Percentiles rank a stretch among this genome's conserved stretches.
phyloP scores from a whole-genome alignment of 1,140 invertebrate species.

The Drosophila simulans region DNA sequence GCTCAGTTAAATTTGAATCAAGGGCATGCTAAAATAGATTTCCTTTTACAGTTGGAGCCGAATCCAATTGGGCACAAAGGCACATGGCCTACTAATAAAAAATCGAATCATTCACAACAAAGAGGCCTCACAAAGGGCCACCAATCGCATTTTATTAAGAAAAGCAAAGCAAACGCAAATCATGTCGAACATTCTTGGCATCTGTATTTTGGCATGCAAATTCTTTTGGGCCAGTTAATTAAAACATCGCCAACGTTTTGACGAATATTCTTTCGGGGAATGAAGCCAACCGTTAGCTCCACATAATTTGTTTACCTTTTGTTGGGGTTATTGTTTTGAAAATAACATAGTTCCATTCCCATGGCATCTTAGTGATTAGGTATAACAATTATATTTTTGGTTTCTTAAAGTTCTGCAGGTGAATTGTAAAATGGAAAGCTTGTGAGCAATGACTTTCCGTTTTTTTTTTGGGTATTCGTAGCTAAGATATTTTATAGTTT shows the following conservation, averaged over 20 bases:
- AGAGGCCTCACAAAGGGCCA: slow-evolving; percentile 21
- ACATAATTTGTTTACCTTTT: slow-evolving; percentile 58
- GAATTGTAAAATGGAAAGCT: slow-evolving; percentile 64
- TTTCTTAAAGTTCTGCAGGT: slow-evolving; percentile 30
- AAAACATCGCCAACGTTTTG: slow-evolving; percentile 51
- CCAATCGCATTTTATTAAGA: slow-evolving; percentile 41
- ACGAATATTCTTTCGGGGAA: slow-evolving; percentile 45
- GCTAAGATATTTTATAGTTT: slow-evolving; percentile 18
- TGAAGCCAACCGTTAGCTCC: slow-evolving; percentile 64
- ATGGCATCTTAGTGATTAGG: slow-evolving; percentile 36
- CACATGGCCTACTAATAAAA: slow-evolving; percentile 38
- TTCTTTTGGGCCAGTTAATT: slow-evolving; percentile 48
- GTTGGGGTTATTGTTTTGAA: slow-evolving; percentile 5
- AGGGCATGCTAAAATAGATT: slow-evolving; percentile 59
- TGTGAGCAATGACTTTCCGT: slow-evolving; percentile 46
- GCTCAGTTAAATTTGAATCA: slow-evolving; percentile 49
- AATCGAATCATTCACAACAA: slow-evolving; percentile 32
- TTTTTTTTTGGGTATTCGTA: slow-evolving; percentile 43
- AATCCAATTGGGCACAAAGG: slow-evolving; percentile 33
- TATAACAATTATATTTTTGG: slow-evolving; percentile 48
- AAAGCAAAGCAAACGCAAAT: slow-evolving; percentile 49
- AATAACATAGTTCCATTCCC: slow-evolving; percentile 25
- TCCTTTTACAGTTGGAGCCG: slow-evolving; percentile 70
- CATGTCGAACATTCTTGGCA: slow-evolving; percentile 36
- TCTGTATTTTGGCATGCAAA: slow-evolving; percentile 32